Evolutionary conservation across 2,888 invertebrate genomes (phyloP), one percentile per base, ranked within the genome.

Genomic region (Elysia crispata): DNA sequence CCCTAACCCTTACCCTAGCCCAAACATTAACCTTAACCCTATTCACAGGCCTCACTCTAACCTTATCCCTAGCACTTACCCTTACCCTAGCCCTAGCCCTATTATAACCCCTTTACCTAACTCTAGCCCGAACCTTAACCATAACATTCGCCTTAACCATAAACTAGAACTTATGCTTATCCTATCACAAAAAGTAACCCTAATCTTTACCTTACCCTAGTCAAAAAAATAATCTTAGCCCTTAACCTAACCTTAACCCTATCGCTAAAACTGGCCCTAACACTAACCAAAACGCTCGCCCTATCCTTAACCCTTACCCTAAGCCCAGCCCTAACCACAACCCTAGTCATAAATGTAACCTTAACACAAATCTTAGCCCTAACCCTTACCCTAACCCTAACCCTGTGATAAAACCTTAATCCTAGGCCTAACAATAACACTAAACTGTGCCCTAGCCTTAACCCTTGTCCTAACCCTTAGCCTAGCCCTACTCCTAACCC

Each of bases 161-260:
- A n/a, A n/a, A n/a, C n/a, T n/a, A n/a, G n/a, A n/a, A n/a, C n/a
- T n/a, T n/a, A n/a, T n/a, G 11, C 11, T 18, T 64, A 64, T 23
- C 18, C 13, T 54, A 54, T 54, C 13, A 15, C 20, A n/a, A 54
- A 54, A 15, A 54, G 54, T 54, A 54, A 54, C 20, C 54, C 54
- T 54, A 54, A 64, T 11, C 15, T 23, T 11, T 18, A 64, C 11
- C 23, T 8, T n/a, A 64, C 13, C 64, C 64, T 23, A n/a, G n/a
- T n/a, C n/a, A n/a, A n/a, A n/a, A n/a, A n/a, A n/a, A n/a, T 64
- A 64, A 64, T 23, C 23, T 23, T 64, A 18, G 11, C 64, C 13
- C 13, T 64, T 20, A 64, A 11, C 64, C 64, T 64, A 64, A 64
- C 64, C 23, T 23, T 64, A 64, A 64, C 64, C 64, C 64, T 64